phyloP scores from a whole-genome alignment of 2,888 invertebrate species.

The Agrotis segetum region DNA sequence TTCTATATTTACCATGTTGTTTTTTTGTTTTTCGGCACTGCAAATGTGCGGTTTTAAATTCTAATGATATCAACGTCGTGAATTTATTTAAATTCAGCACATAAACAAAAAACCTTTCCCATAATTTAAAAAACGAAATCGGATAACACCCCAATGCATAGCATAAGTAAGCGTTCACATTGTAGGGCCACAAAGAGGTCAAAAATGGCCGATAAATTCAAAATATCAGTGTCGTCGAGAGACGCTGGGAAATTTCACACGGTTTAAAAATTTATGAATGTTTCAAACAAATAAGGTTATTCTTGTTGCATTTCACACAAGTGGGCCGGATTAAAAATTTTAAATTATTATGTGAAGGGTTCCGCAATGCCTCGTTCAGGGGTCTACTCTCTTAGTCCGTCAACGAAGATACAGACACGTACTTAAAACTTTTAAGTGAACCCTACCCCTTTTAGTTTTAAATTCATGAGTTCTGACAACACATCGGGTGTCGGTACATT shows the following conservation, averaged over 20 bases:
- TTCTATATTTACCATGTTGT: too few species aligned
- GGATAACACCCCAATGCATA: conserved; percentile 30
- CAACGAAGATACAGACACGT: too few species aligned
- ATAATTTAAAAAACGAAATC: conserved; percentile 47
- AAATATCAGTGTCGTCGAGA: conserved; percentile 56
- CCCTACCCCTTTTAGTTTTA: too few species aligned
- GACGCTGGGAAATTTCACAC: conserved; percentile 71
- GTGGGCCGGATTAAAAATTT: conserved; percentile 76
- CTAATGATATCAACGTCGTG: neutral
- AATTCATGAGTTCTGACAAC: too few species aligned
- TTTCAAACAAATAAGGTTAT: conserved; percentile 76
- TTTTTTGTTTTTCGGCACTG: too few species aligned
- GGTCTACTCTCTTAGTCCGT: too few species aligned
- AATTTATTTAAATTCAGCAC: conserved; percentile 26
- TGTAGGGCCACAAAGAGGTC: conserved; percentile 47
- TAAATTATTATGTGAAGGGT: conserved; percentile 65
- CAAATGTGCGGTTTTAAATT: too few species aligned
- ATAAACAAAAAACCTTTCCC: conserved; percentile 21
- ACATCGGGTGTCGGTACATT: too few species aligned
- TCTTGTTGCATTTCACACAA: conserved; percentile 68
- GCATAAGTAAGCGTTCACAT: conserved; percentile 27
- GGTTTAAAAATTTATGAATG: conserved; percentile 75
- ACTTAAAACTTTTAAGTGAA: too few species aligned
- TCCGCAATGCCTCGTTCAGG: conserved; percentile 28
- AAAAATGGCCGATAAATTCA: conserved; percentile 63